phyloP scores from a whole-genome alignment of 2,113 vertebrate genomes.

The Onychostruthus taczanowskii region DNA sequence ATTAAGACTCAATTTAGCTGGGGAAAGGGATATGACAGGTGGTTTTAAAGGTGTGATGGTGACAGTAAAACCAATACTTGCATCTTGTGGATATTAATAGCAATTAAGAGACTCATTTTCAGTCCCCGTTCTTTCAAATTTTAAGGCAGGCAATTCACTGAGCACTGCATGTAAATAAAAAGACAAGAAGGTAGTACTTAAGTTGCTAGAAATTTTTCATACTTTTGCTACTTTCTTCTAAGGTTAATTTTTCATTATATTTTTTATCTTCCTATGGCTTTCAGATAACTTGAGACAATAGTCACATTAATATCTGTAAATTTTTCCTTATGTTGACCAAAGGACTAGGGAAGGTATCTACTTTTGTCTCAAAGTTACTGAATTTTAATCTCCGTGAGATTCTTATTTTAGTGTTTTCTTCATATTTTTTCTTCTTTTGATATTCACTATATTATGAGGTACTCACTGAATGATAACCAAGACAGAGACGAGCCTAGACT shows the following conservation, averaged over 20 bases:
- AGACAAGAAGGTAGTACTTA: neutral
- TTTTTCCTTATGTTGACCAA: neutral
- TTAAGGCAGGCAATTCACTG: neutral
- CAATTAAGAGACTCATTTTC: neutral
- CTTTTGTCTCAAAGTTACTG: neutral
- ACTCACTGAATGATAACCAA: neutral
- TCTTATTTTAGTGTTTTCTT: conserved; percentile 7
- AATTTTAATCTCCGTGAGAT: neutral
- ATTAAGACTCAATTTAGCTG: neutral
- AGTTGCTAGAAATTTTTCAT: neutral
- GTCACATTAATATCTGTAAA: neutral
- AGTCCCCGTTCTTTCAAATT: neutral
- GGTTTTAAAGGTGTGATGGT: neutral
- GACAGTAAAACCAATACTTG: neutral
- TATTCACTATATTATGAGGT: neutral
- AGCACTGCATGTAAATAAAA: neutral
- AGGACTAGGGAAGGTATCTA: neutral
- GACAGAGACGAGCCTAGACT: neutral
- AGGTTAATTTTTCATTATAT: neutral
- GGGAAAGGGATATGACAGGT: neutral
- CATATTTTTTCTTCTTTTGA: neutral
- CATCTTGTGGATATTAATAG: neutral
- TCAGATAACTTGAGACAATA: neutral
- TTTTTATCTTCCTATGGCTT: neutral
- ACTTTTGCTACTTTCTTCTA: neutral